A percentile compares a stretch with the other conserved stretches of the same genome.
phyloP scores from a whole-genome alignment of 2,888 invertebrate genomes.

The Ommatoiulus sabulosus region DNA sequence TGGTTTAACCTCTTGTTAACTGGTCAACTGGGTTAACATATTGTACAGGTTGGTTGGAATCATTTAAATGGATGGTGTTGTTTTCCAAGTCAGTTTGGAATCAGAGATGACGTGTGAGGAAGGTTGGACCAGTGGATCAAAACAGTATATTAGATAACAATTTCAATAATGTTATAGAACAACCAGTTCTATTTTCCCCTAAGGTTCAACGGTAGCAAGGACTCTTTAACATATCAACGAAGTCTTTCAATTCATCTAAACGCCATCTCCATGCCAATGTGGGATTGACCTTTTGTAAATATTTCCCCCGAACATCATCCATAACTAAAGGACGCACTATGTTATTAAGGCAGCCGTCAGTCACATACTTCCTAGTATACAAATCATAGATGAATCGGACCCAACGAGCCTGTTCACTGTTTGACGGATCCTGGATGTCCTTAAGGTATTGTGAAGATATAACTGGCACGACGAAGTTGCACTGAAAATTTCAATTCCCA shows the following conservation, averaged over 20 bases:
- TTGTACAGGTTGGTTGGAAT: too few species aligned
- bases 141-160: too few species aligned
- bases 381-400: slow-evolving; percentile 45
- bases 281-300: slow-evolving; percentile 18
- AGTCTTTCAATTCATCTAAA: not conserved
- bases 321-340: slow-evolving; percentile 44
- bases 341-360: slow-evolving; percentile 52
- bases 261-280: not conserved
- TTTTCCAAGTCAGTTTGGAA: too few species aligned
- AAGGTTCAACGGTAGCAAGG: too few species aligned
- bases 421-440: slow-evolving; percentile 23
- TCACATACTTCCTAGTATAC: slow-evolving; percentile 24
- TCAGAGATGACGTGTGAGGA: too few species aligned
- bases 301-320: not conserved
- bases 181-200: too few species aligned
- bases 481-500: slow-evolving; percentile 7
- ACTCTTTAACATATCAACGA: not conserved
- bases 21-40: too few species aligned
- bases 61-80: too few species aligned
- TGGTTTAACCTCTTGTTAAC: too few species aligned
- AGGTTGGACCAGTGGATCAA: too few species aligned
- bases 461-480: slow-evolving; percentile 51
- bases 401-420: slow-evolving; percentile 19
- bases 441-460: slow-evolving; percentile 28
- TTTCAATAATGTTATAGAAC: too few species aligned